Evolutionary conservation across 2,113 vertebrate genomes (phyloP).

Genomic region (Lontra canadensis): DNA sequence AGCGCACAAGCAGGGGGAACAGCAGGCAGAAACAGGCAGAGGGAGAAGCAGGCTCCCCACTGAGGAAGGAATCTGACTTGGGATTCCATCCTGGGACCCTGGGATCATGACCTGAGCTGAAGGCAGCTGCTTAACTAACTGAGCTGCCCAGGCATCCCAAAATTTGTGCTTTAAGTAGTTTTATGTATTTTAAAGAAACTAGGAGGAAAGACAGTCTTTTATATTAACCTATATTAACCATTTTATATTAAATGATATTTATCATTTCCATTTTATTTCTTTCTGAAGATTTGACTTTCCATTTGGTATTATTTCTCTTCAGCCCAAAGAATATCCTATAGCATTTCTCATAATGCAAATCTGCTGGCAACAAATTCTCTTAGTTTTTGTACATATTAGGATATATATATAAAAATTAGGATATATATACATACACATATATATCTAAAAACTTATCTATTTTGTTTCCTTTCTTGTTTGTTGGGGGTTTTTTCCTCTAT

Average conservation of each 20-base stretch:
- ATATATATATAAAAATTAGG: not conserved
- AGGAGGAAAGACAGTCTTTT: constrained; percentile 2
- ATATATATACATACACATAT: not conserved
- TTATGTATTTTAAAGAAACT: not conserved
- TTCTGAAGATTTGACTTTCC: not conserved
- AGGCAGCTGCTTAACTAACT: too few relatives aligned
- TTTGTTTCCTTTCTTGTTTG: not conserved
- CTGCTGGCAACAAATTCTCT: not conserved
- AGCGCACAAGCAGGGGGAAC: too few relatives aligned
- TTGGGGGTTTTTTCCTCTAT: not conserved
- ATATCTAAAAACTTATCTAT: not conserved
- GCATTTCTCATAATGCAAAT: not conserved
- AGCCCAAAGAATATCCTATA: not conserved
- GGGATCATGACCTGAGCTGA: too few relatives aligned
- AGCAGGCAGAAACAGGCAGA: too few relatives aligned
- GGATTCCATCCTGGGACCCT: too few relatives aligned
- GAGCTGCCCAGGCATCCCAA: not conserved
- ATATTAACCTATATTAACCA: not conserved
- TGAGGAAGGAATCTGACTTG: too few relatives aligned
- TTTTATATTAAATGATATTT: not conserved
- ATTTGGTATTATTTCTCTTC: not conserved
- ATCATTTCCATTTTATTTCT: not conserved
- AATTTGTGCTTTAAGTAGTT: not conserved
- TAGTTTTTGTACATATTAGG: not conserved
- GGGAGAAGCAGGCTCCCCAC: too few relatives aligned